phyloP scores from a whole-genome alignment of 2,113 vertebrate genomes.

The Tretioscincus oriximinensis region DNA sequence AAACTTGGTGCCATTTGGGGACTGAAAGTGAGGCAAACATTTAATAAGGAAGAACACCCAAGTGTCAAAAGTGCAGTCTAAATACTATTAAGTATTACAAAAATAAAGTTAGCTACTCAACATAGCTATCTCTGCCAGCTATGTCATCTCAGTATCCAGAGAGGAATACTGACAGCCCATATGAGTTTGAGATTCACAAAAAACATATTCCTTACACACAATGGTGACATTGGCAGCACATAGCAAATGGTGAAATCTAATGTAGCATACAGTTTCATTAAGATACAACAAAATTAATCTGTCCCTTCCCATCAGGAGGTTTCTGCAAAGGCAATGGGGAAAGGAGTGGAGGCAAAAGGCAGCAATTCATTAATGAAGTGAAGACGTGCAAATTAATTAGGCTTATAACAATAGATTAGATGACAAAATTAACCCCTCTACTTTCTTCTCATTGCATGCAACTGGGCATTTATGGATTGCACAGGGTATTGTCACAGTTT shows the following conservation, averaged over 20 bases:
- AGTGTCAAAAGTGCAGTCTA: background rate
- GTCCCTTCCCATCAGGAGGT: slow-evolving; percentile 80
- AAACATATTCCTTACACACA: slow-evolving; percentile 79
- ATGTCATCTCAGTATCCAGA: slow-evolving; percentile 42
- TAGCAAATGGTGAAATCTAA: slow-evolving; percentile 84
- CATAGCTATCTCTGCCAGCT: slow-evolving; percentile 40
- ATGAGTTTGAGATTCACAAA: slow-evolving; percentile 75
- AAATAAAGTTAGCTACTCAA: slow-evolving; percentile 30
- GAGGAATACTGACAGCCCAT: slow-evolving; percentile 60
- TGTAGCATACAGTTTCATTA: slow-evolving; percentile 87
- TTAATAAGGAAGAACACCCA: background rate
- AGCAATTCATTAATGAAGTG: slow-evolving; percentile 81
- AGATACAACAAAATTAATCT: slow-evolving; percentile 81
- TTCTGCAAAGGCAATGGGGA: slow-evolving; percentile 84
- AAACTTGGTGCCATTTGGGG: background rate
- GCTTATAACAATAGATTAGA: slow-evolving; percentile 74
- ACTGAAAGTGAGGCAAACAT: too few species aligned
- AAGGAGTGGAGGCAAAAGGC: slow-evolving; percentile 71
- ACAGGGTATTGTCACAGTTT: slow-evolving; percentile 38
- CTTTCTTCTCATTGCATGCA: slow-evolving; percentile 50
- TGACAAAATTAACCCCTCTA: slow-evolving; percentile 74
- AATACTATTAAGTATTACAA: background rate
- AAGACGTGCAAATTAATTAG: slow-evolving; percentile 79
- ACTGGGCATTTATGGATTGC: slow-evolving; percentile 44
- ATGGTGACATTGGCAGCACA: slow-evolving; percentile 77